Evolutionary conservation across 2,888 invertebrate genomes (phyloP).

Genomic region (Sarcophaga rosellei): DNA sequence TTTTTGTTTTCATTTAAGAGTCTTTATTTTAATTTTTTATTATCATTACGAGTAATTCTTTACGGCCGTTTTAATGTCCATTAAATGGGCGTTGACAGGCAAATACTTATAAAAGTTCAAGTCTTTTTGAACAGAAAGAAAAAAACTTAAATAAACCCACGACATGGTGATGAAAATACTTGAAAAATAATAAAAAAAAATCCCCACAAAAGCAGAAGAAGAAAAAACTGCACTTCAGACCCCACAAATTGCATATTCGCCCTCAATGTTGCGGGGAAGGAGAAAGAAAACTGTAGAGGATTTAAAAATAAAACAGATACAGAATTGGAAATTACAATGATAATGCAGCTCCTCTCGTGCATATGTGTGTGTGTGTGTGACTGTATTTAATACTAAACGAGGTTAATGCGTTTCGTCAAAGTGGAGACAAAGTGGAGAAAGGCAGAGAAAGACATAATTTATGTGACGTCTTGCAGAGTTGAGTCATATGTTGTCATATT

Average conservation of each 20-base stretch:
- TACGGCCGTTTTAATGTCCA: constrained; percentile 45
- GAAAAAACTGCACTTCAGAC: background rate
- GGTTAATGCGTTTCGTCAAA: background rate
- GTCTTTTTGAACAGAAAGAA: constrained; percentile 23
- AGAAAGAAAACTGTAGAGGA: background rate
- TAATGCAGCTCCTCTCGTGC: background rate
- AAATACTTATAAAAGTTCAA: constrained; percentile 40
- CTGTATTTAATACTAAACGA: background rate
- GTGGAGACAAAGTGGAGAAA: no score
- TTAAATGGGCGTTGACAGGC: constrained; percentile 67
- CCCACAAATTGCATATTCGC: background rate
- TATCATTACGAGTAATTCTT: background rate
- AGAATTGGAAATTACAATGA: background rate
- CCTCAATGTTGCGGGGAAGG: background rate
- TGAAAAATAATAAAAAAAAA: background rate
- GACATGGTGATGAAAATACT: background rate
- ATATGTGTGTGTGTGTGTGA: background rate
- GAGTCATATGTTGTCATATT: background rate
- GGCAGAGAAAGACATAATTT: background rate
- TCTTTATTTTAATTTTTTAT: constrained; percentile 25
- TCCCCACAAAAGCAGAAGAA: background rate
- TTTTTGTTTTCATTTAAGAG: constrained; percentile 22
- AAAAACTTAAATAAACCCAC: constrained; percentile 33
- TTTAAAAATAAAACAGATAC: background rate
- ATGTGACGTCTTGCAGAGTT: background rate